phyloP scores from a whole-genome alignment of 2,797 vertebrate genomes.

The Caiman crocodilus region DNA sequence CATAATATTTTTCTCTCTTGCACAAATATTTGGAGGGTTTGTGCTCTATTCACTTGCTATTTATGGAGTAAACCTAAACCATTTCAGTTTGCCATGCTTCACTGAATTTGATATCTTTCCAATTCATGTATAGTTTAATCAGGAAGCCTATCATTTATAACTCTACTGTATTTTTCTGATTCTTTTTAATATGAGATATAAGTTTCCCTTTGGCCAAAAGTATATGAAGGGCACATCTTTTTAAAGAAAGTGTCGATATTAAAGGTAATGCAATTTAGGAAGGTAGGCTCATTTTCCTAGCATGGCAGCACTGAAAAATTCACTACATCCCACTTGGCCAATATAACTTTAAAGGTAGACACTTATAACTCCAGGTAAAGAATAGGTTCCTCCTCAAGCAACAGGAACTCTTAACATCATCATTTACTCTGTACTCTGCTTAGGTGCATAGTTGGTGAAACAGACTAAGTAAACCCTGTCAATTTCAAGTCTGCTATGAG shows the following conservation, averaged over 20 bases:
- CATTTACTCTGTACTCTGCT: too few relatives aligned
- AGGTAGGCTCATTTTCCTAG: not conserved
- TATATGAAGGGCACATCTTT: not conserved
- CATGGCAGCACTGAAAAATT: not conserved
- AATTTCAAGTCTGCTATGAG: too few relatives aligned
- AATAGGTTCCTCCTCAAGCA: rapidly evolving
- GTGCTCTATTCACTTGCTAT: not conserved
- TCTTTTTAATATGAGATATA: not conserved
- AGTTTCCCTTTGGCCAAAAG: constrained; percentile 1
- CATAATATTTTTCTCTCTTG: too few relatives aligned
- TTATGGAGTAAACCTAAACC: not conserved
- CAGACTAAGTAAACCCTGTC: too few relatives aligned
- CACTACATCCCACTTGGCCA: not conserved
- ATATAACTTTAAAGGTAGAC: rapidly evolving
- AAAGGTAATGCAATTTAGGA: not conserved
- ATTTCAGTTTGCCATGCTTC: not conserved
- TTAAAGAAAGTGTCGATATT: not conserved
- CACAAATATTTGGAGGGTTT: too few relatives aligned
- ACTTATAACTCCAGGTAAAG: not conserved
- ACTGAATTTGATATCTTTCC: not conserved
- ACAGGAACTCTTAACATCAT: too few relatives aligned
- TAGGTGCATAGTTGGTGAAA: too few relatives aligned
- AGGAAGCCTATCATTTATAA: constrained; percentile 18
- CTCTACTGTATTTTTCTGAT: not conserved
- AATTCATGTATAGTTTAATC: not conserved